Evolutionary conservation across 2,113 vertebrate species (phyloP).

Genomic region (Cottus gobio): DNA sequence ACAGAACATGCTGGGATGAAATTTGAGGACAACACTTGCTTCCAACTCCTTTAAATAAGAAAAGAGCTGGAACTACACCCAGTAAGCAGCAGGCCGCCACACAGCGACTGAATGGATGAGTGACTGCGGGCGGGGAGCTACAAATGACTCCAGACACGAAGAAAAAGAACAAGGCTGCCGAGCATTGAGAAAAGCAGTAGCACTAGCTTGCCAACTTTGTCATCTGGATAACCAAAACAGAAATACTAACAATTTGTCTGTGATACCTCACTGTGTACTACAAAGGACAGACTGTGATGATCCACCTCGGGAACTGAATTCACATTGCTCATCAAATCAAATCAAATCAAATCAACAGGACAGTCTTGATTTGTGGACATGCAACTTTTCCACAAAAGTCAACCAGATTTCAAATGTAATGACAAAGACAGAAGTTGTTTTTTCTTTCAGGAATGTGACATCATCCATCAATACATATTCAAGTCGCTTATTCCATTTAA

Average conservation of each 20-base stretch:
- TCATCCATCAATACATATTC: not conserved
- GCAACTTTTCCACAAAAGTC: not conserved
- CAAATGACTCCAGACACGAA: conserved; percentile 59
- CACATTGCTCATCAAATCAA: not conserved
- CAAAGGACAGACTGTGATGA: not conserved
- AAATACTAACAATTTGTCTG: not conserved
- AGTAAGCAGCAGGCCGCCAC: conserved; percentile 57
- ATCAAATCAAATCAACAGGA: not conserved
- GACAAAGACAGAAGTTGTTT: not conserved
- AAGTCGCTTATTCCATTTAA: not conserved
- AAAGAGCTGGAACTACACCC: conserved; percentile 49
- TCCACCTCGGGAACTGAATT: not conserved
- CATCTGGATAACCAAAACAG: conserved; percentile 1
- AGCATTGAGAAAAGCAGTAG: conserved; percentile 30
- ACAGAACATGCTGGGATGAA: not conserved
- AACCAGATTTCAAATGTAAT: not conserved
- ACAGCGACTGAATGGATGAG: conserved; percentile 61
- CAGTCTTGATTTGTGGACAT: not conserved
- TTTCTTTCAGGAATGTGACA: not conserved
- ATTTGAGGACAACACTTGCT: conserved; percentile 4
- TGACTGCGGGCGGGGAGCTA: conserved; percentile 53
- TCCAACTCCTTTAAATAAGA: conserved; percentile 30
- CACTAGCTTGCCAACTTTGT: conserved; percentile 16
- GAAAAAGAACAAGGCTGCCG: conserved; percentile 49
- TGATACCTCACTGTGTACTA: not conserved